A percentile compares a stretch with the other conserved stretches of the same genome.
phyloP scores from a whole-genome alignment of 2,888 invertebrate genomes.

The Caenorhabditis sp. region DNA sequence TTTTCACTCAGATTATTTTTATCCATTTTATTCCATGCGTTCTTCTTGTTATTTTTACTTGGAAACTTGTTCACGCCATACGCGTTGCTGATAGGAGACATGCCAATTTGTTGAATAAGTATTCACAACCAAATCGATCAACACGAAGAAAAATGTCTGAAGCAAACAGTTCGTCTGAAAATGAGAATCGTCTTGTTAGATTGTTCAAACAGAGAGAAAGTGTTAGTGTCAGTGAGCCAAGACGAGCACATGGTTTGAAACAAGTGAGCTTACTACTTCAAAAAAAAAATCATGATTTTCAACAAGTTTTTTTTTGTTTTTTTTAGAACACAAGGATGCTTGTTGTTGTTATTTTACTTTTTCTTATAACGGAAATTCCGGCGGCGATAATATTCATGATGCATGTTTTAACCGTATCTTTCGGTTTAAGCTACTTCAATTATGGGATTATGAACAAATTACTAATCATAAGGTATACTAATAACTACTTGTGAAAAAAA shows the following conservation, averaged over 20 bases:
- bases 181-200: slow-evolving; percentile 36
- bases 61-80: slow-evolving; percentile 85
- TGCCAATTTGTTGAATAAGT: slow-evolving; percentile 57
- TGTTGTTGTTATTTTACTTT: slow-evolving; percentile 71
- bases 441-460: slow-evolving; percentile 63
- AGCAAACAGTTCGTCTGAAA: slow-evolving; percentile 32
- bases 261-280: slow-evolving; percentile 55
- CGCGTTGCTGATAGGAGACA: slow-evolving; percentile 83
- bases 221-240: slow-evolving; percentile 59
- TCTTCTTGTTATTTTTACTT: slow-evolving; percentile 85
- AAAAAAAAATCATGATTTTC: not conserved
- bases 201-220: slow-evolving; percentile 50
- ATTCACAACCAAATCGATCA: slow-evolving; percentile 26
- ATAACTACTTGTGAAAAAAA: not conserved
- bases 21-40: slow-evolving; percentile 89
- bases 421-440: slow-evolving; percentile 55
- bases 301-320: not conserved
- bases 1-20: slow-evolving; percentile 79
- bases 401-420: slow-evolving; percentile 64
- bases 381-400: slow-evolving; percentile 70
- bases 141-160: slow-evolving; percentile 42
- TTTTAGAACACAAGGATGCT: slow-evolving; percentile 75
- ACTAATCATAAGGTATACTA: slow-evolving; percentile 59
- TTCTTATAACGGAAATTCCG: slow-evolving; percentile 65
- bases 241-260: slow-evolving; percentile 63